Conservation (phyloP, 2,113 vertebrate genomes). For the Lepus europaeus region DNA sequence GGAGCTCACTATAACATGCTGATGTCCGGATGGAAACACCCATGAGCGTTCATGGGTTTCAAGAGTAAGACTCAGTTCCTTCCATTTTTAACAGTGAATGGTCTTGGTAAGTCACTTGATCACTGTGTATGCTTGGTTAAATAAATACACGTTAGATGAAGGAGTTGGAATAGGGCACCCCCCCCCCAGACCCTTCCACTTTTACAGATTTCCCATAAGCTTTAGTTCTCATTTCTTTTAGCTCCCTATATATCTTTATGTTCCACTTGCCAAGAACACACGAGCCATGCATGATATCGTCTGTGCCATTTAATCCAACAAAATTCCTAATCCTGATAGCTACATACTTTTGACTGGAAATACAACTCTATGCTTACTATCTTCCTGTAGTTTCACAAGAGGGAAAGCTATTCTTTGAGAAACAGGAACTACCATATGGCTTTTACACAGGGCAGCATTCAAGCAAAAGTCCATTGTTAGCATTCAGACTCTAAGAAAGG, state of each 20-base stretch:
- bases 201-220: not conserved
- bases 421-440: not conserved
- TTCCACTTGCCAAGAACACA: not conserved
- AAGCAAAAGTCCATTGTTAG: constrained; percentile 53
- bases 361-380: not conserved
- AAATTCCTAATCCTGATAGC: not conserved
- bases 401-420: constrained; percentile 41
- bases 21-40: not conserved
- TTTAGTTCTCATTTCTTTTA: constrained; percentile 44
- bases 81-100: not conserved
- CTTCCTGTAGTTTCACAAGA: not conserved
- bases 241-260: not conserved
- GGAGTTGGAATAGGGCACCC: not conserved
- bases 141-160: not conserved
- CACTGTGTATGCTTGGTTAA: not conserved
- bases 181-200: not conserved
- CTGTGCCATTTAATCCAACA: not conserved
- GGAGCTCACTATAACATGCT: not conserved
- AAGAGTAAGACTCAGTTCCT: not conserved
- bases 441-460: constrained; percentile 23
- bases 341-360: not conserved
- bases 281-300: not conserved
- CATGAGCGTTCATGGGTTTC: not conserved
- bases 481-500: constrained; percentile 17
- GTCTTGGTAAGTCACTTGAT: not conserved